Evolutionary conservation across 2,888 invertebrate genomes (phyloP), one percentile per base, ranked within the genome.

Genomic region (Lasius fuliginosus): DNA sequence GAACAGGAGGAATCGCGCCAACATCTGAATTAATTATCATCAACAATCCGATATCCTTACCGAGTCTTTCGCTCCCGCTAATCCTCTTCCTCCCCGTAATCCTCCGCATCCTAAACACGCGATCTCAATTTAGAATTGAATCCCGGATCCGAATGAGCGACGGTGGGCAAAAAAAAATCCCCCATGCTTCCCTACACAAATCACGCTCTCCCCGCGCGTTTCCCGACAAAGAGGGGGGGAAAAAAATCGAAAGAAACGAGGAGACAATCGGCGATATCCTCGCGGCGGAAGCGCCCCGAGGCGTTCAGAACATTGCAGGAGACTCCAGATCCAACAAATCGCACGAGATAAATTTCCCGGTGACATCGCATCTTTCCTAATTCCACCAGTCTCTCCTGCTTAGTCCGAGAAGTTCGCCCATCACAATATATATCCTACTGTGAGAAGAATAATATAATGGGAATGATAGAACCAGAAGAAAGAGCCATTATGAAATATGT

Each of bases 301-400:
- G 77, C 68, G 56, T 77, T 56, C 75, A 40, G 56, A 42, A 46
- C 64, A 36, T 58, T 30, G 79, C 68, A n/a, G 30, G 60, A 27
- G 69, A 33, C 74, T 65, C 60, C 27, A 58, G 79, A 84, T 81
- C 65, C 92, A 91, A 92, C 92, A 93, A 94, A 94, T 94, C 92
- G 92, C 85, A 84, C 85, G 86, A 92, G 93, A 94, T 94, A 93
- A 94, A 94, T 94, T 93, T 93, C 82, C 85, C 92, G 93, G 93
- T 93, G 60, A 71, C 69, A 18, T 56, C 36, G 27, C 36, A 12
- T 62, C 79, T 27, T 81, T 8, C 71, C 71, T 81, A 81, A 81
- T 81, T 81, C 79, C 71, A 49, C 71, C 49, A 53, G 60, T 79
- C 46, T 60, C 40, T 60, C 60, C 60, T 49, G 23, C 30, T 40